Base-by-base conservation (phyloP, 2,888 invertebrate species). In the Pogonocherus hispidulus region DNA sequence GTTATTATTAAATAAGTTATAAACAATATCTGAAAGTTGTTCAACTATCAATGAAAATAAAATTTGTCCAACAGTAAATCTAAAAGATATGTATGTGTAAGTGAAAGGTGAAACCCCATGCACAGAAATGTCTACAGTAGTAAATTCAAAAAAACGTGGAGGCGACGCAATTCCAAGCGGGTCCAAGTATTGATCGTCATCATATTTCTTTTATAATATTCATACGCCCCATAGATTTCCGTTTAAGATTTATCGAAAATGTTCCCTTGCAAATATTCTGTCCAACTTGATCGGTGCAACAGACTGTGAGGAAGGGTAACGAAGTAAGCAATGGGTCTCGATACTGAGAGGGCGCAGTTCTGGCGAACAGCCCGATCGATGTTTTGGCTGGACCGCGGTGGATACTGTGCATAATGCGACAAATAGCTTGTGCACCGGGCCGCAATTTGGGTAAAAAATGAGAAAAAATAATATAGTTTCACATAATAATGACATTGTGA, bases 221-320 rank as follows among this genome's bases (percentile, higher is more conserved):
- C 55, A 60, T 64, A 68, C 63, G 74, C 70, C 56, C 67, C 68
- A 69, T 74, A 72, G 69, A 59, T 64, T 55, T 55, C 67, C 54
- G 60, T 63, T 63, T 59, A 70, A 64, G 68, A 74, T 70, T 57
- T 70, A 71, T 71, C 41, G 67, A 70, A 69, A 71, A 66, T 69
- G 65, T 71, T 73, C 67, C 70, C 68, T 73, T 74, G 76, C 76
- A 78, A 78, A 78, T 78, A 74, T 72, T 67, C 66, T 69, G 59
- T 66, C 67, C 67, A 71, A 70, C 70, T 73, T 78, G 72, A 82
- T 81, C 76, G 80, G 77, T 80, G 80, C 80, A 80, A 75, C 76
- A 81, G 82, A 81, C 80, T 80, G 80, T 78, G 76, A 74, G 77
- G 76, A 76, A 80, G 78, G 76, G 79, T 81, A 82, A 82, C 81